A percentile compares a stretch with the other conserved stretches of the same genome.
phyloP scores from a whole-genome alignment of 2,888 invertebrate genomes.

The Metellina segmentata region DNA sequence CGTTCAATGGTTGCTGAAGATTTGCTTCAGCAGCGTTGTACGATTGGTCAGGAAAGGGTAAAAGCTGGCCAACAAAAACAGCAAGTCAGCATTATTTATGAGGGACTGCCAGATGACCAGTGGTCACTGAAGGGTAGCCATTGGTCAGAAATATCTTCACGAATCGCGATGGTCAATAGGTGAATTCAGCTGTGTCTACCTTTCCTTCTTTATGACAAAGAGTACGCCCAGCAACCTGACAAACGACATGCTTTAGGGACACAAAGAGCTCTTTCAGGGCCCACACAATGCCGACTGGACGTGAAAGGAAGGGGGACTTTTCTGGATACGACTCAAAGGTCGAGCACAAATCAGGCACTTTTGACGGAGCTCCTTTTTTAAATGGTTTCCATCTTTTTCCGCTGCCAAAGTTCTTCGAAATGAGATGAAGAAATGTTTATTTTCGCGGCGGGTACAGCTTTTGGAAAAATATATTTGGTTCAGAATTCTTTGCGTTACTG shows the following conservation, averaged over 20 bases:
- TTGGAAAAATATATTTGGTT: no score
- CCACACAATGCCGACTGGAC: conserved; percentile 4
- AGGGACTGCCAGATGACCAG: neutral
- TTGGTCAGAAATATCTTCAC: conserved; percentile 2
- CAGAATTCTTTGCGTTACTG: no score
- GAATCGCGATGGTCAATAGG: neutral
- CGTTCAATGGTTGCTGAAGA: no score
- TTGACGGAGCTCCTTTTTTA: neutral
- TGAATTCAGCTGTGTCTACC: conserved; percentile 55
- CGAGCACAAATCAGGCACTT: conserved; percentile 11
- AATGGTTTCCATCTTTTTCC: neutral
- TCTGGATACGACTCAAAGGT: conserved; percentile 4
- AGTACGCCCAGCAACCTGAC: conserved; percentile 47
- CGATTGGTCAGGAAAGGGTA: neutral
- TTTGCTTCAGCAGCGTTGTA: no score
- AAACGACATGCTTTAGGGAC: neutral
- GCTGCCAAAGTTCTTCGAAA: neutral
- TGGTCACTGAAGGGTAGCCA: conserved; percentile 30
- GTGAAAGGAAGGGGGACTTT: neutral
- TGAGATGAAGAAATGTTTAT: no score
- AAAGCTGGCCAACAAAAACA: neutral
- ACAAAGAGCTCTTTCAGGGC: neutral
- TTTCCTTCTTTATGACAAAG: conserved; percentile 29
- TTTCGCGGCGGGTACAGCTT: no score
- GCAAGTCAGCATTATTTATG: conserved; percentile 23